Conservation (phyloP, 2,113 vertebrate genomes). For the Mesoclemmys tuberculata region DNA sequence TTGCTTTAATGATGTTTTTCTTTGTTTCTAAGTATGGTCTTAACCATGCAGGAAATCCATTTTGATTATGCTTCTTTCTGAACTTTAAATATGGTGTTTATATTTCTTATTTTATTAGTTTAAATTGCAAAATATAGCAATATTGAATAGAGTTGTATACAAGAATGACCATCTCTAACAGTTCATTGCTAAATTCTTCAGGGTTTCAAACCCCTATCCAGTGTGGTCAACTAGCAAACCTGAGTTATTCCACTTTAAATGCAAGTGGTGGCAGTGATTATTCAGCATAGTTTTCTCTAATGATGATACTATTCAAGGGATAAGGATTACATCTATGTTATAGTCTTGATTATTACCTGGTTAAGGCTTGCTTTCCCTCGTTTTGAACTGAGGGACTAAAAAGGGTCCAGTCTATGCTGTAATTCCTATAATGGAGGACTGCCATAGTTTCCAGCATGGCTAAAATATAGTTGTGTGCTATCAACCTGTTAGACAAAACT, state of each 20-base stretch:
- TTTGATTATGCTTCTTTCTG: neutral
- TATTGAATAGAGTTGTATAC: neutral
- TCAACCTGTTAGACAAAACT: neutral
- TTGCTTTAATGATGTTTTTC: neutral
- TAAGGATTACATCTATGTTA: neutral
- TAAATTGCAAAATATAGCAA: neutral
- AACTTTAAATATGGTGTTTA: neutral
- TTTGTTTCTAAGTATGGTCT: neutral
- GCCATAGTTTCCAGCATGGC: neutral
- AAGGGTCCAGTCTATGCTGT: neutral
- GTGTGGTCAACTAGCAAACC: neutral
- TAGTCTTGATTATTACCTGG: rapidly evolving
- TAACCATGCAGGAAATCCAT: neutral
- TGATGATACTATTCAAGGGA: neutral
- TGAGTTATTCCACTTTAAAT: neutral
- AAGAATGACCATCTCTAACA: neutral
- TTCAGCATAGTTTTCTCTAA: neutral
- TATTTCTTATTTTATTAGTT: neutral
- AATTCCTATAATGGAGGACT: neutral
- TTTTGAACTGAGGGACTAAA: neutral
- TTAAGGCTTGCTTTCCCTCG: neutral
- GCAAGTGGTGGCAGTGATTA: neutral
- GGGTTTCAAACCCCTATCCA: neutral
- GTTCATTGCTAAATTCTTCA: neutral
- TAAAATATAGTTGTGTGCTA: neutral